Evolutionary conservation across 1,140 invertebrate species (phyloP), one percentile per base, ranked within the genome.

Genomic region (Lepidurus apus): DNA sequence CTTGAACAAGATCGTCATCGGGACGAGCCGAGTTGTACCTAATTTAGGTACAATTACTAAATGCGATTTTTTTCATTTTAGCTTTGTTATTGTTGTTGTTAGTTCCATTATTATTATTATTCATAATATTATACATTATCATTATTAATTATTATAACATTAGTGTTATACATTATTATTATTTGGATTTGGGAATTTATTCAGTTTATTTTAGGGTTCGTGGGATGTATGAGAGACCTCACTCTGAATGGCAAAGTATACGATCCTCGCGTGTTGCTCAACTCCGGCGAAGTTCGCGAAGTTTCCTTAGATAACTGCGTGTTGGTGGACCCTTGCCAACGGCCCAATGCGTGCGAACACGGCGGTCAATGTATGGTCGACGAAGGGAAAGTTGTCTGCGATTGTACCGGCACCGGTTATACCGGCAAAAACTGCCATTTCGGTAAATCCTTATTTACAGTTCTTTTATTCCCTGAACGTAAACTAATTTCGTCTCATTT

Each of bases 381-480:
- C 82, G 93, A 96, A 84, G 93, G 95, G 81, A 87, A 91, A 77
- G 90, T 96, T 17, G 92, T 90, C 5, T 98, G 95, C 83, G 93
- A 97, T 81, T 98, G 95, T 85, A 91, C 90, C 17, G 91, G 91
- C 75, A 95, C 93, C 7, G 94, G 86, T n/a, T 90, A 90, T 82
- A 93, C 93, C 73, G 95, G 95, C 44, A 93, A 93, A 83, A 95
- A 96, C 83, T 98, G 95, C 82, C 95, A 97, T 84, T 98, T 97
- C 83, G 92, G 90, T 91, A 84, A 88, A 45, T 24, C 7, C 77
- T 45, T 78, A 80, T 74, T 42, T 21, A 79, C 44, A 11, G 78
- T 43, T 21, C n/a, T 42, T 75, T 42, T 21, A n/a, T 76, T 53
- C 26, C 21, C 17, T 43, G 11, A 42, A 6, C 21, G 3, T 43